These are phyloP conservation scores for Eumerus sabulonum DNA, from an alignment of 2,888 invertebrate species.

Conservation along the genomic window DNA sequence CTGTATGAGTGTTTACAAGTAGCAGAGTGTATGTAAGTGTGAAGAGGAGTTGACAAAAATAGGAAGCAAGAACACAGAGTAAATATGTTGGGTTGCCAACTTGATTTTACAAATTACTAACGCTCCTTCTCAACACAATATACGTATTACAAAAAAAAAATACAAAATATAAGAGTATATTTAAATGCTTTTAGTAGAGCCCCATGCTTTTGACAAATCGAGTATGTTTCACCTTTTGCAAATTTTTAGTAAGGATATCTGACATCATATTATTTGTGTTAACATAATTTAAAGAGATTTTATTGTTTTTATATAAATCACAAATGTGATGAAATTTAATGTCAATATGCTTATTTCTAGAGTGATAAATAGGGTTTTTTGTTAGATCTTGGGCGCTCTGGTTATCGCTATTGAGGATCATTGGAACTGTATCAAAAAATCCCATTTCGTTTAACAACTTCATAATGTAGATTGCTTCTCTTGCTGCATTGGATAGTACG, in stretches of 20 bases:
- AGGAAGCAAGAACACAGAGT: too few relatives aligned
- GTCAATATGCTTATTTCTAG: slow-evolving; percentile 38
- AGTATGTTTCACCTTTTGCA: slow-evolving; percentile 13
- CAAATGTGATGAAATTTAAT: slow-evolving; percentile 33
- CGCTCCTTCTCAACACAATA: slow-evolving; percentile 8
- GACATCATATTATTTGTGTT: slow-evolving; percentile 19
- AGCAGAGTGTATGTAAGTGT: too few relatives aligned
- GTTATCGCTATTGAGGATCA: slow-evolving; percentile 30
- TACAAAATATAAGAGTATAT: neutral
- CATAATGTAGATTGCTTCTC: slow-evolving; percentile 44
- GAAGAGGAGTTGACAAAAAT: too few relatives aligned
- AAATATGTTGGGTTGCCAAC: too few relatives aligned
- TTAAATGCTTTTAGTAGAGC: slow-evolving; percentile 5
- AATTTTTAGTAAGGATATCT: slow-evolving; percentile 27
- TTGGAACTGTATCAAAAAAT: neutral
- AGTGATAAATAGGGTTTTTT: slow-evolving; percentile 42
- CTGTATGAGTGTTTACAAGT: too few relatives aligned
- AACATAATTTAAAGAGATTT: slow-evolving; percentile 30
- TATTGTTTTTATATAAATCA: slow-evolving; percentile 20
- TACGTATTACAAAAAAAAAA: neutral
- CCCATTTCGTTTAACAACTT: slow-evolving; percentile 25
- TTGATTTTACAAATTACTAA: too few relatives aligned
- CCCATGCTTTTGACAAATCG: slow-evolving; percentile 13
- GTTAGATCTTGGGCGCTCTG: slow-evolving; percentile 31
- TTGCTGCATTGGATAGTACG: slow-evolving; percentile 44